phyloP scores from a whole-genome alignment of 2,797 vertebrate species.

The Hafferia zeledoni region DNA sequence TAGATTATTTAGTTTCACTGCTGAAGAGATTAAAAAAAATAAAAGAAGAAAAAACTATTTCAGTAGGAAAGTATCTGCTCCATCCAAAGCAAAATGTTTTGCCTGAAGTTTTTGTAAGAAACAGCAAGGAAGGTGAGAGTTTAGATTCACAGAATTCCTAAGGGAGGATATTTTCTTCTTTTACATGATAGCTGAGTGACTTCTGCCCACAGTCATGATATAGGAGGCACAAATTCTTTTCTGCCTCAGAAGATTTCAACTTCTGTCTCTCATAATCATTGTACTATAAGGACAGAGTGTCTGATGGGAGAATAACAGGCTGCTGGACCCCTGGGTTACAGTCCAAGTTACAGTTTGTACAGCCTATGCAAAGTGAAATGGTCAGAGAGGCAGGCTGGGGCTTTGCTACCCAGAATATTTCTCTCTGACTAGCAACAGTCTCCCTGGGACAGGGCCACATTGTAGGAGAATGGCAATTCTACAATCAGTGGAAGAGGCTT shows the following conservation, averaged over 20 bases:
- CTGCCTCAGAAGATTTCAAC: not conserved
- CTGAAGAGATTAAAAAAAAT: not conserved
- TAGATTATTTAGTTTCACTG: not conserved
- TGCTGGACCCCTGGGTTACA: not conserved
- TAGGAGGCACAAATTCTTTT: not conserved
- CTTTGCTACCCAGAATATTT: not conserved
- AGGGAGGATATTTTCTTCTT: not conserved
- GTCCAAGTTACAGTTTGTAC: not conserved
- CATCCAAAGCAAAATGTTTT: not conserved
- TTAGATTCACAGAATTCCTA: not conserved
- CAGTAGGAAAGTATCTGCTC: not conserved
- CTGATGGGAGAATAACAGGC: not conserved
- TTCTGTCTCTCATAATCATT: not conserved
- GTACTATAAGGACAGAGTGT: not conserved
- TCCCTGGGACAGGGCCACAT: not conserved
- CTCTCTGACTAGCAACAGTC: not conserved
- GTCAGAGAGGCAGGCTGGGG: not conserved
- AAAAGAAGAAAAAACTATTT: not conserved
- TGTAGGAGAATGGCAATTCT: too few species aligned
- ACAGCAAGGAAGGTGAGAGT: not conserved
- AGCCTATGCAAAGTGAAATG: not conserved
- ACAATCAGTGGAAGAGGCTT: too few species aligned
- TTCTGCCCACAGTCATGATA: accelerated
- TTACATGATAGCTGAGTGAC: not conserved
- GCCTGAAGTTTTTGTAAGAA: not conserved